These are phyloP conservation scores for Palaemon carinicauda DNA, from an alignment of 1,140 invertebrate genomes.

Conservation along the genomic window DNA sequence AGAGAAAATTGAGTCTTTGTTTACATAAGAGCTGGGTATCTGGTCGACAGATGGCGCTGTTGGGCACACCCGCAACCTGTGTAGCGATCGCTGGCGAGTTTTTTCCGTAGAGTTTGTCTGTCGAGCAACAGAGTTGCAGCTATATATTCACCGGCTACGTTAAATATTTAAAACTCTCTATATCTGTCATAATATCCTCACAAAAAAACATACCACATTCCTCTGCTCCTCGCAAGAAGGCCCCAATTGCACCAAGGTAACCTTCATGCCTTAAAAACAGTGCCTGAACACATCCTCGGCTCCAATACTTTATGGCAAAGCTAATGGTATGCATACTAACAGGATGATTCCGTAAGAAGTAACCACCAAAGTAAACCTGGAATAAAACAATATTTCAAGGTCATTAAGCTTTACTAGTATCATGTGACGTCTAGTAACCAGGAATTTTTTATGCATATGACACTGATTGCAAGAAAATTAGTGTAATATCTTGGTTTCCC, in stretches of 20 bases:
- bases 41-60: too few species aligned
- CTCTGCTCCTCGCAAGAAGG: constrained; percentile 77
- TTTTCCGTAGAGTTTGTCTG: too few species aligned
- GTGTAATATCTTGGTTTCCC: background rate
- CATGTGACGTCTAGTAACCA: too few species aligned
- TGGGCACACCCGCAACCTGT: too few species aligned
- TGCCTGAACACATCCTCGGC: constrained; percentile 75
- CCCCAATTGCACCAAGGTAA: constrained; percentile 80
- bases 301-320: constrained; percentile 81
- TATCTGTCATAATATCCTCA: too few species aligned
- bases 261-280: constrained; percentile 81
- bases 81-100: too few species aligned
- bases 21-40: too few species aligned
- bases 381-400: constrained; percentile 56
- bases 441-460: background rate
- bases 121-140: too few species aligned
- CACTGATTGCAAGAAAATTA: background rate
- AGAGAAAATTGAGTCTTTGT: too few species aligned
- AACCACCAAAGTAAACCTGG: constrained; percentile 80
- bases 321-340: constrained; percentile 80
- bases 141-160: too few species aligned
- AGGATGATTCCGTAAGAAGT: constrained; percentile 79
- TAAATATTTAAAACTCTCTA: too few species aligned
- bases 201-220: constrained; percentile 66
- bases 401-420: background rate